Percentiles rank a stretch among this genome's conserved stretches.
phyloP scores from a whole-genome alignment of 1,140 invertebrate genomes.

The Tetranychus urticae region DNA sequence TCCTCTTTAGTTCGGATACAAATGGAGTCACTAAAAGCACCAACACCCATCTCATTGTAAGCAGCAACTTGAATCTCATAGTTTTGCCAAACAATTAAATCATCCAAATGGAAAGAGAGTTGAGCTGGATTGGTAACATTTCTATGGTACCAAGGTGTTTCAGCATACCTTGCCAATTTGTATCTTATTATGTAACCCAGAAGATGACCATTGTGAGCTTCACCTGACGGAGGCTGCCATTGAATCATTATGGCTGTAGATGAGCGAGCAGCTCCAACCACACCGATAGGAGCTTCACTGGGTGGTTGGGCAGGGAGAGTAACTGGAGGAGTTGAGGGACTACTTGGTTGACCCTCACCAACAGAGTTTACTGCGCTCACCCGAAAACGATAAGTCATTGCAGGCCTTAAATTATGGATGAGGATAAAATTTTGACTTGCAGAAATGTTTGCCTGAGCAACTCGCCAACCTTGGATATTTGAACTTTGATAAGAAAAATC shows the following conservation, averaged over 20 bases:
- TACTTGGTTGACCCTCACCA: conserved; percentile 24
- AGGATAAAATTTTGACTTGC: conserved; percentile 48
- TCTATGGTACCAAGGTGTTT: conserved; percentile 32
- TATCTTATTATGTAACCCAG: conserved; percentile 79
- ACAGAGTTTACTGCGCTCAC: conserved; percentile 81
- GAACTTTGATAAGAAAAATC: background rate
- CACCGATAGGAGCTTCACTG: conserved; percentile 60
- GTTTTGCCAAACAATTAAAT: conserved; percentile 90
- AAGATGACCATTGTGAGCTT: conserved; percentile 80
- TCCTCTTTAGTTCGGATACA: conserved; percentile 87
- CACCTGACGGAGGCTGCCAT: conserved; percentile 68
- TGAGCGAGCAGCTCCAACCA: conserved; percentile 70
- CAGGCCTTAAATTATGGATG: conserved; percentile 65
- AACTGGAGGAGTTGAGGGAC: conserved; percentile 1
- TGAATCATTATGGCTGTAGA: conserved; percentile 86
- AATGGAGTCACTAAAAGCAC: conserved; percentile 67
- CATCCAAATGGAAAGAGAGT: conserved; percentile 69
- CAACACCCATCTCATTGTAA: conserved; percentile 87
- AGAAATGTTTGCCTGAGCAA: conserved; percentile 51
- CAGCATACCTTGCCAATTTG: conserved; percentile 64
- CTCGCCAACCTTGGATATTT: conserved; percentile 44
- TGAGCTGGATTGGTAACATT: conserved; percentile 83
- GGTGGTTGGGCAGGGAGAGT: conserved; percentile 30
- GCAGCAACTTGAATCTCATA: conserved; percentile 92
- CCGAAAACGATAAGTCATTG: conserved; percentile 80